These are phyloP conservation scores for Trichonephila inaurata DNA, from an alignment of 1,140 invertebrate genomes.

Conservation along the genomic window DNA sequence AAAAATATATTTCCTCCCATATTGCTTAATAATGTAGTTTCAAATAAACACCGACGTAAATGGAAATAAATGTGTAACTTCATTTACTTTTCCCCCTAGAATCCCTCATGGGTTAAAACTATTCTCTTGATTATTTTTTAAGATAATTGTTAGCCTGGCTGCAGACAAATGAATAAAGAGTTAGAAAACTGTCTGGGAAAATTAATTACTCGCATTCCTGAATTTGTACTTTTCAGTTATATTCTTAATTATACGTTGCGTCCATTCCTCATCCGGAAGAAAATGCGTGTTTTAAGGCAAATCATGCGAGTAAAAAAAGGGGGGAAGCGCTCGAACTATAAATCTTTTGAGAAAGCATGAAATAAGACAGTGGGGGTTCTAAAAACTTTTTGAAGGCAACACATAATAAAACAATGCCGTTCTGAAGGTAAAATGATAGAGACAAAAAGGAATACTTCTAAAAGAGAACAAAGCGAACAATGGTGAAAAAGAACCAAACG, in stretches of 20 bases:
- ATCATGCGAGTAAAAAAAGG: neutral
- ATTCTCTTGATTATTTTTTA: neutral
- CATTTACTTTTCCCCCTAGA: too few relatives aligned
- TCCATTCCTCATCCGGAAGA: neutral
- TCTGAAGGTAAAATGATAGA: conserved; percentile 36
- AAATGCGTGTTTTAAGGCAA: neutral
- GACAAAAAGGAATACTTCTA: conserved; percentile 14
- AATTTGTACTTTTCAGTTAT: neutral
- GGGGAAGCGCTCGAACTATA: neutral
- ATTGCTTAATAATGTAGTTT: too few relatives aligned
- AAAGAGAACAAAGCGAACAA: conserved; percentile 33
- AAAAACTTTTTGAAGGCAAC: conserved; percentile 10
- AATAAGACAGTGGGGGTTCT: conserved; percentile 18
- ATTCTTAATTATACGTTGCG: neutral
- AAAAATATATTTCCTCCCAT: too few relatives aligned
- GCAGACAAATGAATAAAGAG: neutral
- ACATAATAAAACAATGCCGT: conserved; percentile 58
- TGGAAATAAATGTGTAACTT: too few relatives aligned
- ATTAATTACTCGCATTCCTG: neutral
- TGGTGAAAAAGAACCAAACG: neutral
- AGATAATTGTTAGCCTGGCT: neutral
- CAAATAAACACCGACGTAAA: too few relatives aligned
- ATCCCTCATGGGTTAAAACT: too few relatives aligned
- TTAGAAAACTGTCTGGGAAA: neutral
- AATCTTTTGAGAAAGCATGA: conserved; percentile 12